Evolutionary conservation across 1,140 invertebrate species (phyloP), one percentile per base, ranked within the genome.

Genomic region (Sycophila sp.): DNA sequence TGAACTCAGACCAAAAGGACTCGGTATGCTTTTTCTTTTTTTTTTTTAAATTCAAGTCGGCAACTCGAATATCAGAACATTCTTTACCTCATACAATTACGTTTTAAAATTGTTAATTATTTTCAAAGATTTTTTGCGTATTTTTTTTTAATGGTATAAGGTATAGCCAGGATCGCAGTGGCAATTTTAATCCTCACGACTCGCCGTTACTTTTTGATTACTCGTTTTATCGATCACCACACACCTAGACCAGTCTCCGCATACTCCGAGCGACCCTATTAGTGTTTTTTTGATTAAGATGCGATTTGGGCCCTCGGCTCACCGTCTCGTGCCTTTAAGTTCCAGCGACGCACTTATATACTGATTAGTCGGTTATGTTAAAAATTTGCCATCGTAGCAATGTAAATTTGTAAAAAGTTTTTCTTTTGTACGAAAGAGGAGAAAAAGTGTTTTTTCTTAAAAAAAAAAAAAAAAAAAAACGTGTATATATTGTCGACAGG

Each of bases 1-100:
- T 64, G 7, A 70, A 72, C 69, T 73, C 42, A 67, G 26, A 55
- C 42, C 45, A 65, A 72, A 58, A 42, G 6, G 11, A 17, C 1
- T 10, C 19, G 40, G 15, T 17, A 42, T 2, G 10, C 40, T 17
- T 17, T 1, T 7, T 42, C 4, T n/a, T n/a, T n/a, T n/a, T n/a
- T n/a, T n/a, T n/a, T n/a, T n/a, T n/a, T n/a, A n/a, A n/a, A n/a
- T n/a, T n/a, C n/a, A n/a, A n/a, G n/a, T n/a, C n/a, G n/a, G n/a
- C n/a, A n/a, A n/a, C n/a, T n/a, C n/a, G n/a, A n/a, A n/a, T n/a
- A n/a, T n/a, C n/a, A n/a, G n/a, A n/a, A n/a, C n/a, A n/a, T n/a
- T n/a, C n/a, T n/a, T n/a, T n/a, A n/a, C n/a, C n/a, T n/a, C n/a
- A n/a, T n/a, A n/a, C n/a, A n/a, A n/a, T n/a, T n/a, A n/a, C n/a